Conservation (phyloP, 2,113 vertebrate species). For the Meles meles region DNA sequence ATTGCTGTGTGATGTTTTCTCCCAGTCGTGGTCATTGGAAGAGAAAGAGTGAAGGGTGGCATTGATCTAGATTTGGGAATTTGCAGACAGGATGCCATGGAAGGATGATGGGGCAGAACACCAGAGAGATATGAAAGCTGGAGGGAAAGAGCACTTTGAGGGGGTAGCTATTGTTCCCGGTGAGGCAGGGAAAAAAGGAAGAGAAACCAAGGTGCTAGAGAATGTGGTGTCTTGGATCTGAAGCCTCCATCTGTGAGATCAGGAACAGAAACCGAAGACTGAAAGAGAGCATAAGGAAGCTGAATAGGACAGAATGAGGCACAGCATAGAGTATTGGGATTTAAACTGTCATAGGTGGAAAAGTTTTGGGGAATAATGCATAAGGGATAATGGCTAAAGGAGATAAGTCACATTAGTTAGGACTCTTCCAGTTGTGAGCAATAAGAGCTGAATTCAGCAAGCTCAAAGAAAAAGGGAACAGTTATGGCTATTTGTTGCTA, state of each 20-base stretch:
- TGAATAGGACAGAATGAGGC: background rate
- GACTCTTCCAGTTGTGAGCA: background rate
- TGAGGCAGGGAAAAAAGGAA: background rate
- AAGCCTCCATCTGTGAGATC: background rate
- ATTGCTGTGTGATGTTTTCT: background rate
- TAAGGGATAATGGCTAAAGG: background rate
- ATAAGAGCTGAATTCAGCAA: background rate
- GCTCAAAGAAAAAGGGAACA: background rate
- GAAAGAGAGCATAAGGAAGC: background rate
- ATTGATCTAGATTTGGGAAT: background rate
- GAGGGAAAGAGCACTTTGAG: background rate
- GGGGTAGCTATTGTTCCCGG: background rate
- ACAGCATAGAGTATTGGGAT: background rate
- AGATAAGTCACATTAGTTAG: background rate
- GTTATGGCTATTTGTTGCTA: background rate
- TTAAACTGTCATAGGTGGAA: background rate
- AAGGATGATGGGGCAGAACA: background rate
- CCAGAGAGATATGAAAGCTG: background rate
- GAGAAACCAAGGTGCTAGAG: background rate
- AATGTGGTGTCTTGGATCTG: background rate
- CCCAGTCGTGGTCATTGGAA: background rate
- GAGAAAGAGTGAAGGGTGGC: background rate
- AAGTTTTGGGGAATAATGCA: background rate
- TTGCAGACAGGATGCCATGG: background rate
- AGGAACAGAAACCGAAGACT: background rate